A percentile compares a stretch with the other conserved stretches of the same genome.
Evolutionary conservation across 2,113 vertebrate species (phyloP).

Genomic region (Micromys minutus): DNA sequence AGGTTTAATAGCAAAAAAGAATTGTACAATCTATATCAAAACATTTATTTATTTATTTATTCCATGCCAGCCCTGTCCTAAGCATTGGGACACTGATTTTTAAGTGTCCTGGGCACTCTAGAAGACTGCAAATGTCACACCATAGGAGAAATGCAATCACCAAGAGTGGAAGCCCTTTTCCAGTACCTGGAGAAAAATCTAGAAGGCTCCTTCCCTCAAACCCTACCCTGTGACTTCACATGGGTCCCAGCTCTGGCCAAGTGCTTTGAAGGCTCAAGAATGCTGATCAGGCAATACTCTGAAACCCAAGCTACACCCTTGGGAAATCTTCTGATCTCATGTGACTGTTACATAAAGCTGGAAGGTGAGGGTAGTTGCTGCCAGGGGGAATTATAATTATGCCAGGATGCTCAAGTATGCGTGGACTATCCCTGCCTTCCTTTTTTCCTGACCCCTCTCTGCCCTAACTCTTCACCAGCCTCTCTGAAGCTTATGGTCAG

Average conservation of each 20-base stretch:
- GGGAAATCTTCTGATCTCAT: neutral
- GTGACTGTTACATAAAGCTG: neutral
- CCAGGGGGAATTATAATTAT: neutral
- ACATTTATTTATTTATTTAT: neutral
- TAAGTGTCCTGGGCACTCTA: neutral
- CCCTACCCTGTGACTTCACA: neutral
- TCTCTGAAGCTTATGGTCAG: neutral
- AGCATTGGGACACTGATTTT: neutral
- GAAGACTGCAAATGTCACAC: neutral
- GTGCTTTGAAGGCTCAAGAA: neutral
- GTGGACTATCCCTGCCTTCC: neutral
- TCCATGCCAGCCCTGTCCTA: neutral
- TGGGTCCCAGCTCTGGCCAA: neutral
- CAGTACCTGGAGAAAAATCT: neutral
- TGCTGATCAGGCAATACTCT: neutral
- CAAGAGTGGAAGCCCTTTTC: neutral
- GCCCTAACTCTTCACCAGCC: neutral
- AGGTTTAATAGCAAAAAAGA: neutral
- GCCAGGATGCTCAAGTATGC: neutral
- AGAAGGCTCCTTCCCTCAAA: neutral
- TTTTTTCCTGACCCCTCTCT: neutral
- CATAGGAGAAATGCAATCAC: neutral
- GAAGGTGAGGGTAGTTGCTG: neutral
- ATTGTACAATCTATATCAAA: neutral
- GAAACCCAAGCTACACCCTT: neutral